These are phyloP conservation scores for Solea senegalensis DNA, from an alignment of 2,113 vertebrate genomes.

Conservation along the genomic window DNA sequence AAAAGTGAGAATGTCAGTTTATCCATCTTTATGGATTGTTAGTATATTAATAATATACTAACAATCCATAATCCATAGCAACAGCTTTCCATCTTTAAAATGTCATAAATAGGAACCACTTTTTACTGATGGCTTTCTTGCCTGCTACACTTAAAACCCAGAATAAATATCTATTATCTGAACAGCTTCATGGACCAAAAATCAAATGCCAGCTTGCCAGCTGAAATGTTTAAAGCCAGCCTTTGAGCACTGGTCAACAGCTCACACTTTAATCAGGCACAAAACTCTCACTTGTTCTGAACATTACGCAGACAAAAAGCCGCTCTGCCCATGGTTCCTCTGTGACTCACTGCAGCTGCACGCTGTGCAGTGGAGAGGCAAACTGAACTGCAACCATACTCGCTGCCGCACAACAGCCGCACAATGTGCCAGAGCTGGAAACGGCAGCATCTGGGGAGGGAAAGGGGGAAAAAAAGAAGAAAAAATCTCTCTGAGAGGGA, in stretches of 20 bases:
- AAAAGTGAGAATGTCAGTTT: too few relatives aligned
- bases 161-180: too few relatives aligned
- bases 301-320: conserved; percentile 54
- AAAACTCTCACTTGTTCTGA: conserved; percentile 36
- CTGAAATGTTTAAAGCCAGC: conserved; percentile 1
- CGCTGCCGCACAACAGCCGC: conserved; percentile 37
- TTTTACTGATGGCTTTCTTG: too few relatives aligned
- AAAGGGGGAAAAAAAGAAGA: conserved; percentile 1
- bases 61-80: too few relatives aligned
- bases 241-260: neutral
- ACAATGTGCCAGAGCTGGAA: conserved; percentile 7
- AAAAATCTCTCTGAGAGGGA: conserved; percentile 63
- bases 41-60: too few relatives aligned
- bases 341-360: conserved; percentile 62
- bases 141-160: too few relatives aligned
- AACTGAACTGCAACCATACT: conserved; percentile 39
- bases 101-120: too few relatives aligned
- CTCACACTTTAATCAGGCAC: conserved; percentile 4
- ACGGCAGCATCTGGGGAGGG: conserved; percentile 33
- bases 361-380: conserved; percentile 19
- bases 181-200: too few relatives aligned
- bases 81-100: too few relatives aligned
- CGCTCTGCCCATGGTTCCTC: conserved; percentile 48
- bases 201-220: neutral
- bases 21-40: too few relatives aligned